phyloP scores from a whole-genome alignment of 2,113 vertebrate species.

The Carlito syrichta region DNA sequence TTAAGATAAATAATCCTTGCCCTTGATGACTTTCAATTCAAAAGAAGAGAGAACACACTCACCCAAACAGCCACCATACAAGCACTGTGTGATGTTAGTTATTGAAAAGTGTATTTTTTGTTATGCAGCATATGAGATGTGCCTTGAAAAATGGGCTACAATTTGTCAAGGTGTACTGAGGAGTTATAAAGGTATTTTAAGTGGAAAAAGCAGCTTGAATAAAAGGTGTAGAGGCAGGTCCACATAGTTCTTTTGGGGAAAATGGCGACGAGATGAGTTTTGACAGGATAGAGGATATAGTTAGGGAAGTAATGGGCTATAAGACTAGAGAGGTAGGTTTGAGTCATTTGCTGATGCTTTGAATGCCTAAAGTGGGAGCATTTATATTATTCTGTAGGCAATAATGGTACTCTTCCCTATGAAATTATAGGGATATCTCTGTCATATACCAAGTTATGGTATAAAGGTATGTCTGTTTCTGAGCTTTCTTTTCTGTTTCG shows the following conservation, averaged over 20 bases:
- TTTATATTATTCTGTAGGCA: background rate
- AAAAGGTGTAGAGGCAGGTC: background rate
- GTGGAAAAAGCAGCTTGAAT: background rate
- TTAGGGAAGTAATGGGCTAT: background rate
- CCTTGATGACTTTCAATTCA: background rate
- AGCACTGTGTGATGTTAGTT: background rate
- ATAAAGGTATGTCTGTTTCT: background rate
- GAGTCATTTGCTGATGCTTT: background rate
- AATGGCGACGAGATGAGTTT: background rate
- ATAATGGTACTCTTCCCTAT: background rate
- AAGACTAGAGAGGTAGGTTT: background rate
- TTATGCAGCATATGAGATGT: background rate
- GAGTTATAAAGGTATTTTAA: background rate
- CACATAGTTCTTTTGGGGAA: background rate
- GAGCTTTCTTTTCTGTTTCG: background rate
- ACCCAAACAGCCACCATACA: background rate
- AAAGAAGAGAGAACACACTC: background rate
- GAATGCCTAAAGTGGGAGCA: background rate
- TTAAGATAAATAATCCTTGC: background rate
- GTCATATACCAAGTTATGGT: background rate
- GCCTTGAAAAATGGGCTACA: background rate
- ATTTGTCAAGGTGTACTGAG: background rate
- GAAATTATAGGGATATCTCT: background rate
- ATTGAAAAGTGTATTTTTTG: conserved; percentile 2
- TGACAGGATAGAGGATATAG: background rate